phyloP scores from a whole-genome alignment of 2,113 vertebrate genomes.

The Nothoprocta perdicaria region DNA sequence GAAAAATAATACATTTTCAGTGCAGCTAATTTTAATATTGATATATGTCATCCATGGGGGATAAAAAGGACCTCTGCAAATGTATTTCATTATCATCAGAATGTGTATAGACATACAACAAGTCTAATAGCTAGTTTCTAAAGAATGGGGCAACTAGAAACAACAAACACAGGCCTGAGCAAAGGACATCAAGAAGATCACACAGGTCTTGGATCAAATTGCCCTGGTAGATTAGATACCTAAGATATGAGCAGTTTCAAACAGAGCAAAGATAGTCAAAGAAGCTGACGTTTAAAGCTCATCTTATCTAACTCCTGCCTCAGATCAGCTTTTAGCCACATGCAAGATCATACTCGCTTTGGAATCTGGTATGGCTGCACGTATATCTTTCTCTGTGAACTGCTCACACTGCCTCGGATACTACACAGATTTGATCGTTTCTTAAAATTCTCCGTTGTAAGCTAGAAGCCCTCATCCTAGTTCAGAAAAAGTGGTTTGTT shows the following conservation, averaged over 20 bases:
- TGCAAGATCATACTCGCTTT: not conserved
- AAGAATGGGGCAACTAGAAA: not conserved
- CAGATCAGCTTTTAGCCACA: not conserved
- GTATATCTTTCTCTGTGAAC: not conserved
- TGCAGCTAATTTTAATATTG: not conserved
- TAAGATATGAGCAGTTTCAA: not conserved
- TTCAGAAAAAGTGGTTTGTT: constrained; percentile 30
- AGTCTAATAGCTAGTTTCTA: not conserved
- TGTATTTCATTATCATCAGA: not conserved
- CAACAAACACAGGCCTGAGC: not conserved
- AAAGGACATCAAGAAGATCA: not conserved
- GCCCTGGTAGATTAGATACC: not conserved
- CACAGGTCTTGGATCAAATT: not conserved
- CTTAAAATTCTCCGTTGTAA: not conserved
- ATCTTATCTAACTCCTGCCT: not conserved
- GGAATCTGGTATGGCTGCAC: not conserved
- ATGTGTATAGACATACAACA: not conserved
- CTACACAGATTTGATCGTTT: not conserved
- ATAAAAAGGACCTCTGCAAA: not conserved
- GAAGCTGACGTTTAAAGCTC: not conserved
- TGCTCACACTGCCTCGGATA: constrained; percentile 1
- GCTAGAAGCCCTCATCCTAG: not conserved
- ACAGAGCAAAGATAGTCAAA: not conserved
- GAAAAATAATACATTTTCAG: not conserved
- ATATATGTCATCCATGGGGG: rapidly evolving